Percentiles rank a stretch among this genome's conserved stretches.
Evolutionary conservation across 2,797 vertebrate species (phyloP).

Genomic region (Sebastes kiyomatsui): DNA sequence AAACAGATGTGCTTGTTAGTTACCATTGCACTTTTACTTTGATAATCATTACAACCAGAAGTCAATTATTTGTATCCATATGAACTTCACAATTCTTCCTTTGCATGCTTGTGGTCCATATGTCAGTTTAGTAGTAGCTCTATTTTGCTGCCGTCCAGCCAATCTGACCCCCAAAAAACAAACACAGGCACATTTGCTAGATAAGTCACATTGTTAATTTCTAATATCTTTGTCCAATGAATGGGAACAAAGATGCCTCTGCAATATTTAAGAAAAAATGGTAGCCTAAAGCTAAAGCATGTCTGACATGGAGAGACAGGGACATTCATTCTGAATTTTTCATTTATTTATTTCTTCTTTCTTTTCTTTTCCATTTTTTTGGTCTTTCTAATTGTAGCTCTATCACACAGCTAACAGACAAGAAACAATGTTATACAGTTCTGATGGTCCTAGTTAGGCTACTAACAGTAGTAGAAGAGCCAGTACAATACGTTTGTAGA

Average conservation of each 20-base stretch:
- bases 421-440: neutral
- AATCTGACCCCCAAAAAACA: neutral
- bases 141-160: constrained; percentile 25
- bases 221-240: neutral
- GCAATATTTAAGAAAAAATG: neutral
- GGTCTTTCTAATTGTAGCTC: neutral
- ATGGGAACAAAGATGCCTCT: neutral
- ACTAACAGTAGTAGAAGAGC: neutral
- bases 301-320: neutral
- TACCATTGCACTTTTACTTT: constrained; percentile 10
- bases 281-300: neutral
- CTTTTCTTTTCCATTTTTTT: neutral
- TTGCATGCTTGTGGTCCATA: neutral
- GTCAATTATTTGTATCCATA: rapidly evolving
- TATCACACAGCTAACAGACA: neutral
- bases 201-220: neutral
- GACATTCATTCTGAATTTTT: too few species aligned
- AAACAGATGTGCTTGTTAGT: neutral
- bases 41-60: neutral
- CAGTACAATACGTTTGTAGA: neutral
- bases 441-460: neutral
- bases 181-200: neutral
- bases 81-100: neutral
- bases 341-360: too few species aligned
- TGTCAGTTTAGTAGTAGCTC: neutral